Evolutionary conservation across 2,113 vertebrate species (phyloP).

Genomic region (Blennius ocellaris): DNA sequence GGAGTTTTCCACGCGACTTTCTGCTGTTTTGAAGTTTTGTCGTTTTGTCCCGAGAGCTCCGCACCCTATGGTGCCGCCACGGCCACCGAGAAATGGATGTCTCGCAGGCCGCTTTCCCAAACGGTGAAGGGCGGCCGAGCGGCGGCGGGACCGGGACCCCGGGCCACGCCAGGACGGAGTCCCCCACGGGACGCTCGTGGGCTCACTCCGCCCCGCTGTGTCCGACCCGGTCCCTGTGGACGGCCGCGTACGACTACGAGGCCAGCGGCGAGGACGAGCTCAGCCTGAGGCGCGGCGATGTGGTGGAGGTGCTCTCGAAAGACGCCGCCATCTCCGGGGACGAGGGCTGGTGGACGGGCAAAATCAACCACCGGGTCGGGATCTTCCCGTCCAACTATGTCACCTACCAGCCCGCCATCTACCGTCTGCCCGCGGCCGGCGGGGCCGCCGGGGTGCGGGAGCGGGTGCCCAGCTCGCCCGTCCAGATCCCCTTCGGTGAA

Average conservation of each 20-base stretch:
- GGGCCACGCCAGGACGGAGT: slow-evolving; percentile 78
- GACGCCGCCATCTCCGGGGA: slow-evolving; percentile 90
- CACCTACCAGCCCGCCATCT: slow-evolving; percentile 82
- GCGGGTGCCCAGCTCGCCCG: slow-evolving; percentile 79
- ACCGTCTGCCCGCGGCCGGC: slow-evolving; percentile 69
- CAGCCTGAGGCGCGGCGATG: slow-evolving; percentile 87
- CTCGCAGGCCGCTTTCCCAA: slow-evolving; percentile 86
- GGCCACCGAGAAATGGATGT: slow-evolving; percentile 85
- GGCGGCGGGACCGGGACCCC: slow-evolving; percentile 62
- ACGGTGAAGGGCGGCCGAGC: slow-evolving; percentile 83
- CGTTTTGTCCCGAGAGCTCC: slow-evolving; percentile 60
- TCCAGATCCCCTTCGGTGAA: slow-evolving; percentile 88
- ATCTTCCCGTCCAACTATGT: slow-evolving; percentile 92
- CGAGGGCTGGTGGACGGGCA: slow-evolving; percentile 93
- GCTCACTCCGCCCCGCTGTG: slow-evolving; percentile 84
- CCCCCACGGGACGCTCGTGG: slow-evolving; percentile 78
- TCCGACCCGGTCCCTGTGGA: slow-evolving; percentile 85
- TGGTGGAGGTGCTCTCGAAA: slow-evolving; percentile 90
- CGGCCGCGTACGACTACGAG: slow-evolving; percentile 90
- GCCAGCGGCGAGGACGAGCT: slow-evolving; percentile 91
- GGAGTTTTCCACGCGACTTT: slow-evolving; percentile 31
- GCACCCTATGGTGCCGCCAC: slow-evolving; percentile 83
- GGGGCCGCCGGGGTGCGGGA: slow-evolving; percentile 62
- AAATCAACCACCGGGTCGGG: slow-evolving; percentile 88
- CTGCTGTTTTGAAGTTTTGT: slow-evolving; percentile 57